Conservation (phyloP, 2,888 invertebrate genomes). For the Plagodis dolabraria region DNA sequence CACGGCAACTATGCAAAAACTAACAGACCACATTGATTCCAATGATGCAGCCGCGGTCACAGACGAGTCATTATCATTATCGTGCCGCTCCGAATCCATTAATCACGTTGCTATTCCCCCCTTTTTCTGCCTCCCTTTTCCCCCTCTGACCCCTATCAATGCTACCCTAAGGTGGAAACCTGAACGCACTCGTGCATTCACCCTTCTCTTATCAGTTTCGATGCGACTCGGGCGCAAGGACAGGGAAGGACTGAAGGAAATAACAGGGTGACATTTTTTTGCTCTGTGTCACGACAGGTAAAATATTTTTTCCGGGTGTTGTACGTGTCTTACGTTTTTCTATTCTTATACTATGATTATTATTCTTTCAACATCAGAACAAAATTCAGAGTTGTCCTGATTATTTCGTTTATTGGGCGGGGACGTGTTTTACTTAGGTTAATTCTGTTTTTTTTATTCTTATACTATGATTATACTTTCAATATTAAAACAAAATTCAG, state of each 20-base stretch:
- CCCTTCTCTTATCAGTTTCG: slow-evolving; percentile 81
- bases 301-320: slow-evolving; percentile 7
- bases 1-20: slow-evolving; percentile 64
- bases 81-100: slow-evolving; percentile 74
- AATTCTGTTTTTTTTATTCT: background rate
- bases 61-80: slow-evolving; percentile 81
- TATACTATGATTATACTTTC: background rate
- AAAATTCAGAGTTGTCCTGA: too few species aligned
- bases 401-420: too few species aligned
- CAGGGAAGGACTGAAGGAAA: slow-evolving; percentile 68
- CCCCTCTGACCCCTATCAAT: slow-evolving; percentile 44
- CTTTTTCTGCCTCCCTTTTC: slow-evolving; percentile 36
- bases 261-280: slow-evolving; percentile 55
- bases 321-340: background rate
- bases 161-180: slow-evolving; percentile 63
- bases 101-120: slow-evolving; percentile 77
- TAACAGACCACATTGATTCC: slow-evolving; percentile 67
- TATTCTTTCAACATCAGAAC: too few species aligned
- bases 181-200: slow-evolving; percentile 82
- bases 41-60: slow-evolving; percentile 72
- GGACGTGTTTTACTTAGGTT: too few species aligned
- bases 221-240: slow-evolving; percentile 67
- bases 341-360: background rate
- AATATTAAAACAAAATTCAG: too few species aligned
- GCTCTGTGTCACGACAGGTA: slow-evolving; percentile 10